Evolutionary conservation across 1,140 invertebrate species (phyloP), one percentile per base, ranked within the genome.

Genomic region (Globodera rostochiensis): DNA sequence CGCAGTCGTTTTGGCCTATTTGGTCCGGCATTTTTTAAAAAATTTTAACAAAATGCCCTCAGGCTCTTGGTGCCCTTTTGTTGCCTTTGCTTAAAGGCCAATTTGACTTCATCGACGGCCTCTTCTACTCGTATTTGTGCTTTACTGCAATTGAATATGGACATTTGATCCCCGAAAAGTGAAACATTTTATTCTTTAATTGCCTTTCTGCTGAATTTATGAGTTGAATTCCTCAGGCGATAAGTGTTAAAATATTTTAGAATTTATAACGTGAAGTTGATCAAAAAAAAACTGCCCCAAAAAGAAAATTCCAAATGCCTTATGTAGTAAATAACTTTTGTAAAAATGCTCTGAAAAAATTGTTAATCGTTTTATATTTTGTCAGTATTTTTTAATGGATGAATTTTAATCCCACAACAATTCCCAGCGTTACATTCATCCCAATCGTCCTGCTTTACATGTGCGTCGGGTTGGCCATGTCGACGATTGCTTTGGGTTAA

Each of bases 61-160:
- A 84, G 83, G 49, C 75, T 5, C 11, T 84, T 49, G 84, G 84
- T 49, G 85, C 84, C 45, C 15, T 86, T 45, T 64, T 87, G n/a
- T 45, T 85, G 66, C 84, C 84, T 13, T 19, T 85, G 79, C 69
- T 85, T 6, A 84, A 85, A 47, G 85, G 85, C 13, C 60, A 83
- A n/a, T 86, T 85, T 50, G 86, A 85, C 45, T 85, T 85, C 60
- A 57, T 85, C 64, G 76, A 86, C 49, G 84, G 84, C 7, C 78
- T 85, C 7, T 85, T 86, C 73, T 82, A 86, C 47, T 86, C 83
- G 1, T 85, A 82, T 53, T 45, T 85, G 53, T 85, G 84, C 79
- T 85, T 85, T 49, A 85, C 84, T 13, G 84, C 85, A 36, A 85
- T 85, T 71, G 84, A 85, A 78, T 85, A 84, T 76, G 84, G 84